Conservation (phyloP, 2,113 vertebrate genomes). For the Lepus timidus region DNA sequence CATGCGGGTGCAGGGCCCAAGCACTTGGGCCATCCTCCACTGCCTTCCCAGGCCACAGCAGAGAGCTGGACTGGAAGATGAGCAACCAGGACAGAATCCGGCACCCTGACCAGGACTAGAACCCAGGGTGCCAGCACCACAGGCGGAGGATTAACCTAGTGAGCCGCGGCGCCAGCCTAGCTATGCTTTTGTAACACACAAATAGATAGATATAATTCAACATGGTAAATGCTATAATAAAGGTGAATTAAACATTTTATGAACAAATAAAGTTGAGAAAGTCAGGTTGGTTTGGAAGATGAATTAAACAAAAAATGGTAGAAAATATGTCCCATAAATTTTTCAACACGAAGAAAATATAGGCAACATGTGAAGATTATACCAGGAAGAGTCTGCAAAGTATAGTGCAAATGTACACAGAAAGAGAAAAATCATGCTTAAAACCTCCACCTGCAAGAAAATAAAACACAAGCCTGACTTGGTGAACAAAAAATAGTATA, state of each 20-base stretch:
- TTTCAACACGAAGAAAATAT: not conserved
- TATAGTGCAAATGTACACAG: not conserved
- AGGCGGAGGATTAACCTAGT: too few species aligned
- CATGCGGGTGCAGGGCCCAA: too few species aligned
- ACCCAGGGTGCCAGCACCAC: too few species aligned
- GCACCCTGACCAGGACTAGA: too few species aligned
- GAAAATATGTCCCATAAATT: not conserved
- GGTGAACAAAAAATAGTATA: not conserved
- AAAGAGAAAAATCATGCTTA: not conserved
- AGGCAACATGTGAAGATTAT: not conserved
- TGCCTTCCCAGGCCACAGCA: too few species aligned
- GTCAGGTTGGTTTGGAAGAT: not conserved
- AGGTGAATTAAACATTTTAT: slow-evolving; percentile 5
- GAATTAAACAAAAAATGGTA: not conserved
- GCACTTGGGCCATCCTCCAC: too few species aligned
- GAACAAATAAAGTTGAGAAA: slow-evolving; percentile 9
- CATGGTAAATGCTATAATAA: not conserved
- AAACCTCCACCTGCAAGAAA: not conserved
- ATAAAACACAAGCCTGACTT: not conserved
- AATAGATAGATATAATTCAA: not conserved
- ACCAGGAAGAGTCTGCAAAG: not conserved
- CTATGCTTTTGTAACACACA: not conserved
- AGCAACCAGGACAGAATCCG: too few species aligned
- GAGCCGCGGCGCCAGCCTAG: not conserved
- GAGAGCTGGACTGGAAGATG: too few species aligned